Evolutionary conservation across 2,113 vertebrate genomes (phyloP), one percentile per base, ranked within the genome.

Genomic region (Ploceus nigricollis): DNA sequence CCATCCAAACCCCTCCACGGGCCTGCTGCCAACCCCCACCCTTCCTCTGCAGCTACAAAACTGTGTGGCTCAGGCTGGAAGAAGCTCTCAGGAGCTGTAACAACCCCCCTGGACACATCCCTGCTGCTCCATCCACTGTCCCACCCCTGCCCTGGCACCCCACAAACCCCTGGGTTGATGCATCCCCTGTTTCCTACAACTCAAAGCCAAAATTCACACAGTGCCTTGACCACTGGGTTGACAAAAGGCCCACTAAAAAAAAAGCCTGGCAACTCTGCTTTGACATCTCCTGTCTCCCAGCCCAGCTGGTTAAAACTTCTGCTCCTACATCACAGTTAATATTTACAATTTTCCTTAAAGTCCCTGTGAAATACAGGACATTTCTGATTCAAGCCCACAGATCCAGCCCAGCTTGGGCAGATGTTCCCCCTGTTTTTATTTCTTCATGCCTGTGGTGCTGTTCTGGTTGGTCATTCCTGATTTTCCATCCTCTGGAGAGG

Each of bases 161-260:
- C 22, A 16, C 50, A 56, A 20, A 33, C 22, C 23, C 39, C 42
- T 9, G 69, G 24, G 5, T 1, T 19, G 40, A 12, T 33, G n/a
- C 35, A 45, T 15, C 33, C 37, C 2, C 77, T 0, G 0, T 5
- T 50, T 63, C 25, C 47, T 33, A 2, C 1, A 3, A 13, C 18
- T 21, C 48, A 82, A 15, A 88, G 45, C 31, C 79, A 66, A n/a
- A 85, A 40, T 33, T 60, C 40, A 11, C 21, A 11, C 42, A 30
- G n/a, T 12, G 68, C 15, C 44, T 63, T 10, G 28, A 27, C 15
- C 42, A 28, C 1, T 20, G n/a, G 5, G 1, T 31, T 25, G 51
- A 50, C 40, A 19, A 90, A 81, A 78, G 1, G 4, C 15, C 10
- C 76, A 61, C 39, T 18, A 11, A 40, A 37, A 19, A 16, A 14